Percentiles rank a stretch among this genome's conserved stretches.
phyloP scores from a whole-genome alignment of 2,888 invertebrate genomes.

The Eupithecia tripunctaria region DNA sequence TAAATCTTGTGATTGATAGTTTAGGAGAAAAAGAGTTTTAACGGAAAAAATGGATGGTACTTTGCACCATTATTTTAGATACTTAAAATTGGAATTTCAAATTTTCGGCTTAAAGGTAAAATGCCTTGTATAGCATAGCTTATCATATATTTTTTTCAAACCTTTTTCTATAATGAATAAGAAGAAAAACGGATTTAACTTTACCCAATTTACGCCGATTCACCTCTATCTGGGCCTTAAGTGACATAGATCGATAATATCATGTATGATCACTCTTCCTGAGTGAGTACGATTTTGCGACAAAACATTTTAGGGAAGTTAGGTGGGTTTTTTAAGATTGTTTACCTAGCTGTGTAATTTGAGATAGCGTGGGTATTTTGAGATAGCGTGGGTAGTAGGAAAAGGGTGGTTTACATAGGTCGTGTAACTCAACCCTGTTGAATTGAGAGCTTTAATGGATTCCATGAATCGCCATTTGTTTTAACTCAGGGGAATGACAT shows the following conservation, averaged over 20 bases:
- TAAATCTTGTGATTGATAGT: no score
- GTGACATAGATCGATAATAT: neutral
- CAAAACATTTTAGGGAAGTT: neutral
- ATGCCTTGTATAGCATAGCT: no score
- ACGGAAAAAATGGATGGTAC: no score
- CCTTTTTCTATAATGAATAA: no score
- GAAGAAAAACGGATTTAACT: no score
- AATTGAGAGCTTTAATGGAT: neutral
- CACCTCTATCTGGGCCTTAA: no score
- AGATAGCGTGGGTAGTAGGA: neutral
- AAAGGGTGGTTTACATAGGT: conserved; percentile 2
- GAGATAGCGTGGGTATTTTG: conserved; percentile 7
- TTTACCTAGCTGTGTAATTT: conserved; percentile 8
- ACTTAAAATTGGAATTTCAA: no score
- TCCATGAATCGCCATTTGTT: neutral
- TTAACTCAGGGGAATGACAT: neutral
- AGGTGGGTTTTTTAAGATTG: neutral
- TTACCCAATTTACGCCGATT: no score
- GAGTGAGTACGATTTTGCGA: neutral
- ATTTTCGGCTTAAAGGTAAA: no score
- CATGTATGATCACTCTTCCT: neutral
- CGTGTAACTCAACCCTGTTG: neutral
- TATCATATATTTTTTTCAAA: no score
- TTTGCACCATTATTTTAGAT: no score
- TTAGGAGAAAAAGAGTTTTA: no score